phyloP scores from a whole-genome alignment of 1,140 invertebrate genomes.

The Solen grandis region DNA sequence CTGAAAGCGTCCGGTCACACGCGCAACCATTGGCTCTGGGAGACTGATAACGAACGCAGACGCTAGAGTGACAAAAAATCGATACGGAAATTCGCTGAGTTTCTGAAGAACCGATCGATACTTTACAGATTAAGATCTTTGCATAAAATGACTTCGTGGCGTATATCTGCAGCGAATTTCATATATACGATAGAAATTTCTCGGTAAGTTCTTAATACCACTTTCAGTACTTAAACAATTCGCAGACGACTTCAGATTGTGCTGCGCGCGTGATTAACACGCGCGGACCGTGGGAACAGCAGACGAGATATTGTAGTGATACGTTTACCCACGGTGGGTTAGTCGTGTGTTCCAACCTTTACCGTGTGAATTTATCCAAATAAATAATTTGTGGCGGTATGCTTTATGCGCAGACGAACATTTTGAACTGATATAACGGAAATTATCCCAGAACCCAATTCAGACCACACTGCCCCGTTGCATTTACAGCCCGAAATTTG shows the following conservation, averaged over 20 bases:
- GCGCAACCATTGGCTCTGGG: conserved; percentile 40
- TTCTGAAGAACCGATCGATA: conserved; percentile 21
- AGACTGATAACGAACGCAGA: conserved; percentile 25
- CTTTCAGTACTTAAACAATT: too few species aligned
- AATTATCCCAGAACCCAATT: too few species aligned
- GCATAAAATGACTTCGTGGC: background rate
- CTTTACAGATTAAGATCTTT: background rate
- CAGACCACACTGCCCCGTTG: too few species aligned
- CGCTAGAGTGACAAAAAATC: conserved; percentile 47
- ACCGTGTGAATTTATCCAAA: conserved; percentile 52
- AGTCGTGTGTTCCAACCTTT: conserved; percentile 40
- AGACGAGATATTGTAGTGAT: conserved; percentile 41
- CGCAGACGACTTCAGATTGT: conserved; percentile 46
- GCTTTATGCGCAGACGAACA: too few species aligned
- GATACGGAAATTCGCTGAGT: conserved; percentile 23
- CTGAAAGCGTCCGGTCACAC: conserved; percentile 51
- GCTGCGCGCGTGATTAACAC: conserved; percentile 60
- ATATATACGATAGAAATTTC: too few species aligned
- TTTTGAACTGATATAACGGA: too few species aligned
- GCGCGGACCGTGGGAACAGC: conserved; percentile 68
- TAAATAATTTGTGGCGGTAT: conserved; percentile 49
- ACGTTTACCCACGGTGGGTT: conserved; percentile 45
- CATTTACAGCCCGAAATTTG: too few species aligned
- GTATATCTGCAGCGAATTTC: background rate
- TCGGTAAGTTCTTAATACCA: too few species aligned